These are phyloP conservation scores for Oxygymnocypris stewartii DNA, from an alignment of 2,113 vertebrate species.

Conservation along the genomic window DNA sequence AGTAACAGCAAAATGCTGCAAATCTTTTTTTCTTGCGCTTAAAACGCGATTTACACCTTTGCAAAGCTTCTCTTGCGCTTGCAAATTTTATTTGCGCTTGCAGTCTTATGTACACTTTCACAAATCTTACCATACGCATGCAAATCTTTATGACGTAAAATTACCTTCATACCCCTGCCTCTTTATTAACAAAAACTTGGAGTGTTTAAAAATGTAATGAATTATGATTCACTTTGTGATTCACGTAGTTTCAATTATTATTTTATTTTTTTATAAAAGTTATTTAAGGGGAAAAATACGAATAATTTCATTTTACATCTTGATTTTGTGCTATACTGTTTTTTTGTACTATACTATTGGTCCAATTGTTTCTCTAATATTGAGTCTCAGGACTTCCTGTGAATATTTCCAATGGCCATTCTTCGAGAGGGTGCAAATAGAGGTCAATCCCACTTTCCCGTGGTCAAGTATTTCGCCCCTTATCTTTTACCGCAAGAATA, in stretches of 20 bases:
- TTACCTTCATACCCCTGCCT: too few species aligned
- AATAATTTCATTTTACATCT: not conserved
- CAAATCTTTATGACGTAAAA: too few species aligned
- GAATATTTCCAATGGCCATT: not conserved
- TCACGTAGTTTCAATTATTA: too few species aligned
- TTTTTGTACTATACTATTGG: not conserved
- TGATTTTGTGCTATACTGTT: not conserved
- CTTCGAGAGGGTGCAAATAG: not conserved
- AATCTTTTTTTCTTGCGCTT: too few species aligned
- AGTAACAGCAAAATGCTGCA: too few species aligned
- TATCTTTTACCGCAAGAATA: not conserved
- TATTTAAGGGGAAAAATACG: not conserved
- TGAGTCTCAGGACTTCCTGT: not conserved
- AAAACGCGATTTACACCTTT: too few species aligned
- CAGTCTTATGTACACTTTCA: too few species aligned
- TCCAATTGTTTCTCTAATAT: not conserved
- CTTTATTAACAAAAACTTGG: not conserved
- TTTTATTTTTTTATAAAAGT: too few species aligned
- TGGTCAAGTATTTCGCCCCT: not conserved
- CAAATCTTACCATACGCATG: too few species aligned
- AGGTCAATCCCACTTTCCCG: constrained; percentile 1
- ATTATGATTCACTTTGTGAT: not conserved
- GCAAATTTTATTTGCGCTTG: too few species aligned
- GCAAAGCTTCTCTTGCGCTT: too few species aligned
- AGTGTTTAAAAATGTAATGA: not conserved